A percentile compares a stretch with the other conserved stretches of the same genome.
phyloP scores from a whole-genome alignment of 92 coral and sea anemone genomes.

The Actinostola sp. region DNA sequence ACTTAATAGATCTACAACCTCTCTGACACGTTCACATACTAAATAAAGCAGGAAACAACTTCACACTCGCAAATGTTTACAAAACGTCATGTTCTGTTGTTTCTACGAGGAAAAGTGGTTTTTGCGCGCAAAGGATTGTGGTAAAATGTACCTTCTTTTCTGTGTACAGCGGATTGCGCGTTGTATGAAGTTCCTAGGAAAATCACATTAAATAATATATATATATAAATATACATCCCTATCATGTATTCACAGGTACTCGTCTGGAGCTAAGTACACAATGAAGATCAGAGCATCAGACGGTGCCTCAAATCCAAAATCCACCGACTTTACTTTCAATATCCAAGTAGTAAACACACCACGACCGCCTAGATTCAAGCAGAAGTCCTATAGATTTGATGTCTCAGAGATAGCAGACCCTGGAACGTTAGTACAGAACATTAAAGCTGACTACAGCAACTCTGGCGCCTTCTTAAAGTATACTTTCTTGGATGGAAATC shows the following conservation, averaged over 20 bases:
- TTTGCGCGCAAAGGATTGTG: too few species aligned
- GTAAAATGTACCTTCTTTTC: too few species aligned
- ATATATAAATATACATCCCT: too few species aligned
- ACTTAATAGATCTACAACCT: too few species aligned
- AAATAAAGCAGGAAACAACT: too few species aligned
- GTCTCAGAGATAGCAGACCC: conserved; percentile 50
- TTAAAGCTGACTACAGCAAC: conserved; percentile 53
- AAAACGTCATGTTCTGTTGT: too few species aligned
- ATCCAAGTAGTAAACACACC: conserved; percentile 50
- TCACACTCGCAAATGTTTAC: too few species aligned
- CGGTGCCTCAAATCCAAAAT: conserved; percentile 4
- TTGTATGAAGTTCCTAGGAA: too few species aligned
- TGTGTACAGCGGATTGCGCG: too few species aligned
- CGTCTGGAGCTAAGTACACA: conserved; percentile 15
- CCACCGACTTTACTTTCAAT: conserved; percentile 9
- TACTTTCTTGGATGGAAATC: conserved; percentile 68
- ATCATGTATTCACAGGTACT: conserved; percentile 24
- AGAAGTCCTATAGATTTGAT: background rate
- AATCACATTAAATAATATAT: too few species aligned
- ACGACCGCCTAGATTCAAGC: conserved; percentile 42
- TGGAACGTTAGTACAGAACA: conserved; percentile 44
- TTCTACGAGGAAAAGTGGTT: too few species aligned
- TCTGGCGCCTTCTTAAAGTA: conserved; percentile 58
- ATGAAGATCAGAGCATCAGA: conserved; percentile 42
- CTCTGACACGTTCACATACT: too few species aligned